Evolutionary conservation across 2,888 invertebrate species (phyloP).

Genomic region (Eristalis pertinax): DNA sequence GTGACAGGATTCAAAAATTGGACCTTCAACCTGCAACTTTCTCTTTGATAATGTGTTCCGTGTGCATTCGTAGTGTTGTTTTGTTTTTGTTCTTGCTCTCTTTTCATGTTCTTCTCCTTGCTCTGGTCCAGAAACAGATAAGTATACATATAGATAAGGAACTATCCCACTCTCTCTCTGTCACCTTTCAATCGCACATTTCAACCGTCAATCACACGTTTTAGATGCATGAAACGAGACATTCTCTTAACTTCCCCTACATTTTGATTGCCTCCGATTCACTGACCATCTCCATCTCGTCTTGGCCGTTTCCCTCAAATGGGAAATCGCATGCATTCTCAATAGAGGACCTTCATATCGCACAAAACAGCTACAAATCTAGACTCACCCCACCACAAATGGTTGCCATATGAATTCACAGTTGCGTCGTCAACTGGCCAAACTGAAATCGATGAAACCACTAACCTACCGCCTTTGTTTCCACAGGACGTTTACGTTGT

Average conservation of each 20-base stretch:
- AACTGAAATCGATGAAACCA: not conserved
- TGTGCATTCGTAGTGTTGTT: not conserved
- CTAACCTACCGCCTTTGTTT: slow-evolving; percentile 70
- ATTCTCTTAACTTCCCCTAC: not conserved
- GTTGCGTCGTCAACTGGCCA: not conserved
- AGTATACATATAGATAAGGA: slow-evolving; percentile 24
- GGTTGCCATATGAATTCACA: not conserved
- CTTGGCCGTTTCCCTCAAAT: not conserved
- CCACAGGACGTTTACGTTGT: slow-evolving; percentile 90
- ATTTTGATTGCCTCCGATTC: not conserved
- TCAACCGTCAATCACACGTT: not conserved
- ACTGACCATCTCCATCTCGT: slow-evolving; percentile 1
- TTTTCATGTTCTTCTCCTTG: slow-evolving; percentile 12
- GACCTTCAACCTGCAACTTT: not conserved
- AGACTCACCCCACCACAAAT: not conserved
- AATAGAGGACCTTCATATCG: not conserved
- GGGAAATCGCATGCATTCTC: not conserved
- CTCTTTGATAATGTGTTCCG: not conserved
- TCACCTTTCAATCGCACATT: not conserved
- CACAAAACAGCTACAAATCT: slow-evolving; percentile 12
- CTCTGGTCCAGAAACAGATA: slow-evolving; percentile 38
- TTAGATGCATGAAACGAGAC: not conserved
- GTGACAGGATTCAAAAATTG: too few species aligned
- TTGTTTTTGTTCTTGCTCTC: not conserved
- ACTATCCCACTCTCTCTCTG: not conserved